These are phyloP conservation scores for Agelaius tricolor DNA, from an alignment of 2,113 vertebrate species.

Conservation along the genomic window DNA sequence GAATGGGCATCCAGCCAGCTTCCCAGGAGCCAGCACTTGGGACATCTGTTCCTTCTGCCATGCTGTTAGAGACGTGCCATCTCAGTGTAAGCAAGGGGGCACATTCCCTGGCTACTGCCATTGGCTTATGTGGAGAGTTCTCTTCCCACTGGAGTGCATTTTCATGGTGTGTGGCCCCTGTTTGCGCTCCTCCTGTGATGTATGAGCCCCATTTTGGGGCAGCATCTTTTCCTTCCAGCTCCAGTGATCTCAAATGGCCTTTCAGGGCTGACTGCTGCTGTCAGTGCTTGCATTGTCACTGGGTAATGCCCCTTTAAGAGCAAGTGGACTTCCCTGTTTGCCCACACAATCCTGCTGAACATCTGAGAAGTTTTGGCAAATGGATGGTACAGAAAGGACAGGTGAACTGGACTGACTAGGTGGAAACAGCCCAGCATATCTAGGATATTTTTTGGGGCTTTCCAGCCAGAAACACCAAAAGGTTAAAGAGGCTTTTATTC, in stretches of 20 bases:
- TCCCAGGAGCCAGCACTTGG: neutral
- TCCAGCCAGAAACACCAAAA: neutral
- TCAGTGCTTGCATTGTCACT: neutral
- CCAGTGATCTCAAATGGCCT: neutral
- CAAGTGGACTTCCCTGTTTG: neutral
- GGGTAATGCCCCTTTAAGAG: neutral
- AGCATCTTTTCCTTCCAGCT: neutral
- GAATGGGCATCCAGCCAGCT: slow-evolving; percentile 31
- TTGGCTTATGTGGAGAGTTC: neutral
- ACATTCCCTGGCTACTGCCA: neutral
- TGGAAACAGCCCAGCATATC: neutral
- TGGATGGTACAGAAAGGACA: neutral
- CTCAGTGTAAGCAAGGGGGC: neutral
- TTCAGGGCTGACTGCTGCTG: neutral
- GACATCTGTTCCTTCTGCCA: slow-evolving; percentile 54
- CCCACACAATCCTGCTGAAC: neutral
- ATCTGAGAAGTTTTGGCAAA: neutral
- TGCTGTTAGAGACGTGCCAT: neutral
- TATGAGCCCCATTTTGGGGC: neutral
- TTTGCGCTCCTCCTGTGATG: neutral
- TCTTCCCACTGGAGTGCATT: neutral
- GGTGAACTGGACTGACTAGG: neutral
- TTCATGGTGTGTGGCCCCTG: neutral
- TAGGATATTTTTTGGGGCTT: neutral
- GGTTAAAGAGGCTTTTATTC: neutral